phyloP scores from a whole-genome alignment of 1,140 invertebrate genomes.

The Procambarus clarkii region DNA sequence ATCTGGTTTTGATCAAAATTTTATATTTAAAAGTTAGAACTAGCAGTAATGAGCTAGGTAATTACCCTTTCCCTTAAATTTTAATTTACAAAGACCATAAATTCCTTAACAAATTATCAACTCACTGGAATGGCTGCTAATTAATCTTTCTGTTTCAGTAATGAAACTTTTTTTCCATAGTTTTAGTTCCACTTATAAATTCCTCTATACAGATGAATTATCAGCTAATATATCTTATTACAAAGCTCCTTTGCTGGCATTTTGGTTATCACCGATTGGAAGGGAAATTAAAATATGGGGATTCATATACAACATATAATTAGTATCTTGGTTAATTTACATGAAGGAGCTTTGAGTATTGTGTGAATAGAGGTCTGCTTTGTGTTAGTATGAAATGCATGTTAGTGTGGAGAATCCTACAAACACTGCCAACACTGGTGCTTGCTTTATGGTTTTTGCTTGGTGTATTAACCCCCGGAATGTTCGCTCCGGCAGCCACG shows the following conservation, averaged over 20 bases:
- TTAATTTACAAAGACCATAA: constrained; percentile 1
- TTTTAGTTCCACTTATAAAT: constrained; percentile 23
- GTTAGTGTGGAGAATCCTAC: constrained; percentile 36
- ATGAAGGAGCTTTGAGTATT: constrained; percentile 62
- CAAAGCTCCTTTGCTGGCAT: constrained; percentile 52
- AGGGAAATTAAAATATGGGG: neutral
- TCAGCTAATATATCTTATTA: constrained; percentile 17
- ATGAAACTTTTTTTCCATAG: constrained; percentile 13
- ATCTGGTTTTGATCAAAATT: neutral
- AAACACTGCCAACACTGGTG: constrained; percentile 50
- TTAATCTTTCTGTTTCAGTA: constrained; percentile 4
- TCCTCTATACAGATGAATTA: constrained; percentile 25
- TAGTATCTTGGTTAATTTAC: neutral
- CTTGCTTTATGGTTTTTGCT: constrained; percentile 53
- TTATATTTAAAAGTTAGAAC: neutral
- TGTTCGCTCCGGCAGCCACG: constrained; percentile 68
- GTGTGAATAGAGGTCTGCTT: constrained; percentile 31
- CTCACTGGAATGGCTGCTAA: constrained; percentile 1
- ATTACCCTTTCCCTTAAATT: constrained; percentile 6
- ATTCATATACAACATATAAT: neutral
- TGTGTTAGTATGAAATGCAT: constrained; percentile 61
- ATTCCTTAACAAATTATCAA: neutral
- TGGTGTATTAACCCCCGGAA: constrained; percentile 64
- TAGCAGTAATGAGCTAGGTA: neutral
- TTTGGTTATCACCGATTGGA: neutral